Conservation (phyloP, 2,797 vertebrate genomes). For the Chaetodon trifasciatus region DNA sequence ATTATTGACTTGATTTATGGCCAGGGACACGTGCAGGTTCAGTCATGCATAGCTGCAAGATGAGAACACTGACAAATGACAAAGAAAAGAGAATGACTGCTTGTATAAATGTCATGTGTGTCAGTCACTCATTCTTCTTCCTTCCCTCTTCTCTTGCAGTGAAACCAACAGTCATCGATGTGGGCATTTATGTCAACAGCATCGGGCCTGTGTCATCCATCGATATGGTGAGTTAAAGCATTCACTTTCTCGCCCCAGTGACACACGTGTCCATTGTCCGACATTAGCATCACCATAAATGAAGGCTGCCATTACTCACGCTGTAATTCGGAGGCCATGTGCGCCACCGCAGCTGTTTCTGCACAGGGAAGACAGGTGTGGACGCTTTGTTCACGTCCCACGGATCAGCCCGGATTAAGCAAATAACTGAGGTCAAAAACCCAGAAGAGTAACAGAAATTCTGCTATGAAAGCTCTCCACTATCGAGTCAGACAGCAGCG, state of each 20-base stretch:
- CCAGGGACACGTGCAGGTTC: conserved; percentile 7
- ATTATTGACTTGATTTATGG: conserved; percentile 30
- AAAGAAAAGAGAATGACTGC: conserved; percentile 10
- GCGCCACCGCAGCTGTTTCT: conserved; percentile 35
- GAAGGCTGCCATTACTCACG: conserved; percentile 31
- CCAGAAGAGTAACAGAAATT: neutral
- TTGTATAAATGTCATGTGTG: conserved; percentile 12
- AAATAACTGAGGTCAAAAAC: conserved; percentile 34
- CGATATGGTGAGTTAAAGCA: conserved; percentile 93
- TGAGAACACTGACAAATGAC: conserved; percentile 32
- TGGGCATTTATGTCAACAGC: conserved; percentile 98
- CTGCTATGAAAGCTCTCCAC: conserved; percentile 20
- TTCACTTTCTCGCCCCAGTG: neutral
- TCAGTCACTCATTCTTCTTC: conserved; percentile 46
- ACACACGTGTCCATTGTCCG: neutral
- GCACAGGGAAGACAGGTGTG: conserved; percentile 54
- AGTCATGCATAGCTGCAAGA: neutral
- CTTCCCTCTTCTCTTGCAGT: conserved; percentile 85
- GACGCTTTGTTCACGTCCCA: conserved; percentile 6
- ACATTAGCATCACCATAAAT: conserved; percentile 10
- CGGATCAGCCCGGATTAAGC: conserved; percentile 60
- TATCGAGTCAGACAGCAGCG: conserved; percentile 20
- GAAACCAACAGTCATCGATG: conserved; percentile 95
- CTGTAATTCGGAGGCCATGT: conserved; percentile 31
- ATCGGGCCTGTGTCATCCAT: conserved; percentile 99